A percentile compares a stretch with the other conserved stretches of the same genome.
These are phyloP conservation scores for Synergus gifuensis DNA, from an alignment of 2,888 invertebrate species.

Conservation along the genomic window DNA sequence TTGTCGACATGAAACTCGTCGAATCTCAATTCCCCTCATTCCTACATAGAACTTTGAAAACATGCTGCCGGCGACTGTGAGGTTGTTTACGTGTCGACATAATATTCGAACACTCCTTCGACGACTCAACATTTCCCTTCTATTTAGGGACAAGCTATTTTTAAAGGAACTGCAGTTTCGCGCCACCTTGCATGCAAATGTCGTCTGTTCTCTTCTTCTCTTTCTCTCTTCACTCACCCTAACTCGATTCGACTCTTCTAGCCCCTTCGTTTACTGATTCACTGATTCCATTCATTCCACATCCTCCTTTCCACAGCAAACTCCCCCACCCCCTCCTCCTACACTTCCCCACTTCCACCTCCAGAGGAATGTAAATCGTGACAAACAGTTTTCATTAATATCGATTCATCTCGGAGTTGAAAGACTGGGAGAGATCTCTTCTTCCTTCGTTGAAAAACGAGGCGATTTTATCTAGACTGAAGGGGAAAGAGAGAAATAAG, in stretches of 20 bases:
- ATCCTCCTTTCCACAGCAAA: constrained; percentile 34
- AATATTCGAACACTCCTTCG: constrained; percentile 55
- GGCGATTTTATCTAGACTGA: not conserved
- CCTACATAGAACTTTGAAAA: constrained; percentile 22
- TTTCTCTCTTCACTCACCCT: constrained; percentile 9
- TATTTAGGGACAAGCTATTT: not conserved
- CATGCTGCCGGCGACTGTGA: constrained; percentile 44
- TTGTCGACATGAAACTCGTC: constrained; percentile 41
- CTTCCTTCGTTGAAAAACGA: not conserved
- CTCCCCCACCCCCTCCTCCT: not conserved
- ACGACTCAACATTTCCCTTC: constrained; percentile 42
- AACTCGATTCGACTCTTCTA: not conserved
- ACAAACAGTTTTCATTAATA: constrained; percentile 68
- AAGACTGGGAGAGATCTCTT: constrained; percentile 14
- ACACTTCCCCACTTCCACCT: no score
- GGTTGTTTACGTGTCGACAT: constrained; percentile 62
- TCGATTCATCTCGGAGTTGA: constrained; percentile 57
- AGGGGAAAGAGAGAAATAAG: not conserved
- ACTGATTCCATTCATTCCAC: constrained; percentile 33
- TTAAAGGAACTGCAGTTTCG: constrained; percentile 14
- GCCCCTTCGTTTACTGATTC: not conserved
- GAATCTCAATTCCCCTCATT: constrained; percentile 25
- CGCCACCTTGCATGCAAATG: constrained; percentile 56
- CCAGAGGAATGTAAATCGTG: constrained; percentile 54
- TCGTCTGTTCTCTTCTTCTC: not conserved